Conservation (phyloP, 2,888 invertebrate species). For the Cyclophora punctaria region DNA sequence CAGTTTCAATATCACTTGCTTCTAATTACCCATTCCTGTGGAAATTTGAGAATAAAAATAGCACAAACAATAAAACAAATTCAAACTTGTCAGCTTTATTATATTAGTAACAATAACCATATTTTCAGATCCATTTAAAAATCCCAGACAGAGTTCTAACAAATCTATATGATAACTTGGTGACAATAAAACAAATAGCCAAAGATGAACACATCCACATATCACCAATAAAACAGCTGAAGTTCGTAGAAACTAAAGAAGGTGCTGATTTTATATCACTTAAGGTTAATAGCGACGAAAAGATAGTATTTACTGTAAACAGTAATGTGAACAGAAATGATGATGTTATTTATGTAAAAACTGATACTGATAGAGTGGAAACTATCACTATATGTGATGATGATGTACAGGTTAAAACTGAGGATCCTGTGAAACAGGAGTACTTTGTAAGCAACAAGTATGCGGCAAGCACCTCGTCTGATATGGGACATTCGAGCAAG, state of each 20-base stretch:
- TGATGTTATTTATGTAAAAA: slow-evolving; percentile 8
- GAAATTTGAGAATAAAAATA: too few species aligned
- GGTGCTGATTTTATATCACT: slow-evolving; percentile 11
- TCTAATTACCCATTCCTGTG: too few species aligned
- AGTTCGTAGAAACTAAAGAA: slow-evolving; percentile 11
- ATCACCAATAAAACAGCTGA: slow-evolving; percentile 22
- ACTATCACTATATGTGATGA: background rate
- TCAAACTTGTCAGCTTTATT: background rate
- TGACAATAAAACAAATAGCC: slow-evolving; percentile 37
- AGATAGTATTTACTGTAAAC: slow-evolving; percentile 1
- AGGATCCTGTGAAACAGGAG: background rate
- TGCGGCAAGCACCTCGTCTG: slow-evolving; percentile 11
- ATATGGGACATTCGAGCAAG: slow-evolving; percentile 2
- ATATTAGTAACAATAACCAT: background rate
- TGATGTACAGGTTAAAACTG: background rate
- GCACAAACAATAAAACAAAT: too few species aligned
- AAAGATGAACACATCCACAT: slow-evolving; percentile 32
- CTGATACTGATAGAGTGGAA: background rate
- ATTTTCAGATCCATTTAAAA: slow-evolving; percentile 37
- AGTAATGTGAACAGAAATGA: slow-evolving; percentile 10
- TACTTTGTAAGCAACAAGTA: background rate
- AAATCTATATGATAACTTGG: slow-evolving; percentile 35
- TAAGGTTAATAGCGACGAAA: slow-evolving; percentile 1
- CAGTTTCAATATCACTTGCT: too few species aligned
- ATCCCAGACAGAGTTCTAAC: slow-evolving; percentile 39